Base-by-base conservation (phyloP, 1,140 invertebrate species). In the Cotesia glomerata region DNA sequence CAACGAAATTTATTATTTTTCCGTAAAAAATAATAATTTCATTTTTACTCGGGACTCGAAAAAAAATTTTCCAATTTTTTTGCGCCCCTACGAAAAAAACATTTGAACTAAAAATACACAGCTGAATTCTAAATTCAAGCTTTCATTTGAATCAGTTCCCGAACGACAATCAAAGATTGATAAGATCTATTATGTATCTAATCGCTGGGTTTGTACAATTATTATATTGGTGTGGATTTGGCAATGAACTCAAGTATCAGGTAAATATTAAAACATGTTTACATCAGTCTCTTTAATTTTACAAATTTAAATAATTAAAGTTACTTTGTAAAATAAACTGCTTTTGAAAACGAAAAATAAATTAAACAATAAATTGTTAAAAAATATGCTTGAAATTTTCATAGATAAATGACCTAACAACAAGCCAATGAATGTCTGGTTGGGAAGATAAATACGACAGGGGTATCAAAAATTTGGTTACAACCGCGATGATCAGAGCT, bases 381-480 rank as follows among this genome's bases (percentile, higher is more conserved):
- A 26, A 26, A 26, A 26, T 26, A 26, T 26, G 1, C 2, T 26
- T 26, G 1, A 45, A 45, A 7, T 45, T 9, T 11, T n/a, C 35
- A 54, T 35, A 75, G 74, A 69, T 59, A 11, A 49, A 56, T n/a
- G 49, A 45, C 18, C 49, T 75, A 16, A 26, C 54, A 1, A 26
- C 11, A 49, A 59, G 69, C 69, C 74, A 75, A 18, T 75, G 69
- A 70, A 68, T 58, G 32, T 75, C 74, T 3, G 74, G 74, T 3
- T 75, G 74, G 74, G 74, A 75, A 51, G 39, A 69, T 9, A 39
- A 76, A 45, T 49, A 26, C 34, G 16, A 67, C 32, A 36, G 54
- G 35, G 52, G 54, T 14, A 34, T 56, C 3, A 54, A 45, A 11
- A 69, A 52, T 34, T 16, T 62, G 5, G 5, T 75, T 11, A 72